Conservation (phyloP, 2,888 invertebrate species). For the Chrysotoxum bicinctum region DNA sequence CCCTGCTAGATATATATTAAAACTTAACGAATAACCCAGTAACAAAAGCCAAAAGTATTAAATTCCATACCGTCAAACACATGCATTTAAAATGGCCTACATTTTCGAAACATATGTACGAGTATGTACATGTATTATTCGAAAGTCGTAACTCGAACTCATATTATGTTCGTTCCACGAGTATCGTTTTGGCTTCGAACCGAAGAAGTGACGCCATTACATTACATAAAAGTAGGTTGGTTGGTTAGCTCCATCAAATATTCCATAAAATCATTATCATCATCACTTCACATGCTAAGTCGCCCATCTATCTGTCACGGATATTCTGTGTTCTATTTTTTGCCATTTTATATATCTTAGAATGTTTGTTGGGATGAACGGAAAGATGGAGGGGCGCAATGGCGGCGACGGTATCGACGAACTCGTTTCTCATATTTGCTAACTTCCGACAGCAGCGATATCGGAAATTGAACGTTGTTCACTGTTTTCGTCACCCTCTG, state of each 20-base stretch:
- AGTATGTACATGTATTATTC: background rate
- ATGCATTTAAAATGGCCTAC: constrained; percentile 14
- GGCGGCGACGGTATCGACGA: constrained; percentile 29
- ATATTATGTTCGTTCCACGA: constrained; percentile 10
- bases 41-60: constrained; percentile 15
- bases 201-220: constrained; percentile 29
- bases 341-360: background rate
- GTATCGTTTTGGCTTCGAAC: constrained; percentile 23
- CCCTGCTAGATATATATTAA: background rate
- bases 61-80: constrained; percentile 16
- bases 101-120: background rate
- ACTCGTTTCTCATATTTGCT: constrained; percentile 62
- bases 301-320: constrained; percentile 70
- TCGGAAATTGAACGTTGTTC: constrained; percentile 67
- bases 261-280: constrained; percentile 62
- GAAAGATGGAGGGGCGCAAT: background rate
- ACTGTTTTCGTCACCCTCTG: constrained; percentile 47
- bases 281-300: constrained; percentile 67
- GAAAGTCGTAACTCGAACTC: background rate
- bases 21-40: constrained; percentile 5
- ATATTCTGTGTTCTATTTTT: constrained; percentile 48
- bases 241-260: constrained; percentile 47
- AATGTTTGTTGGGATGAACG: background rate
- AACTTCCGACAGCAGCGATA: constrained; percentile 57
- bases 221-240: constrained; percentile 24